These are phyloP conservation scores for Corythornis leucogaster DNA, from an alignment of 2,797 vertebrate species.

Conservation along the genomic window DNA sequence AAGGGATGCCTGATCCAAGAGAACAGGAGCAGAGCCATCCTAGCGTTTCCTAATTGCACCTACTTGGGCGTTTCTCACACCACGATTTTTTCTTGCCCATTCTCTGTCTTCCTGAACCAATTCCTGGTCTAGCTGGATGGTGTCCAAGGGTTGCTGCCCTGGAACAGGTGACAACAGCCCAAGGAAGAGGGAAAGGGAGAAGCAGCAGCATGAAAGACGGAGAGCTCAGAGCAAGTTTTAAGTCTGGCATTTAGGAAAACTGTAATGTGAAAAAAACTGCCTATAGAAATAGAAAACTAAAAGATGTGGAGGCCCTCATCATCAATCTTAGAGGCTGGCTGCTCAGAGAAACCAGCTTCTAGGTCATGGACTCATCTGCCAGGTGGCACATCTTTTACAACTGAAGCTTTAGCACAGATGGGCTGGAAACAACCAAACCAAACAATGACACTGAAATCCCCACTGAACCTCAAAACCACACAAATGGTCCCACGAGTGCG, in stretches of 20 bases:
- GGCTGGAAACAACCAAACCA: not conserved
- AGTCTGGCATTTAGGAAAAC: not conserved
- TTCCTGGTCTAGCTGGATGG: not conserved
- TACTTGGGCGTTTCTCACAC: not conserved
- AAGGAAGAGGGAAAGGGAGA: not conserved
- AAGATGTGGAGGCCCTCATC: not conserved
- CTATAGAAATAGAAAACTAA: not conserved
- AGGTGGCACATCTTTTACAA: not conserved
- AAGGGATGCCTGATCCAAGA: not conserved
- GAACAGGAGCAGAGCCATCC: not conserved
- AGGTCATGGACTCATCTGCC: not conserved
- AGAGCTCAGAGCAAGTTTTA: not conserved
- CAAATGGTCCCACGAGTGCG: not conserved
- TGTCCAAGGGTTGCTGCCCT: not conserved
- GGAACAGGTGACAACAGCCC: not conserved
- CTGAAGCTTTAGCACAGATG: not conserved
- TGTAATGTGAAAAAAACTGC: not conserved
- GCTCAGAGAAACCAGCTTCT: not conserved
- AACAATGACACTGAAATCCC: not conserved
- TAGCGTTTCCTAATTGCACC: not conserved
- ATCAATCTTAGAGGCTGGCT: not conserved
- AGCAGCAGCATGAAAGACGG: not conserved
- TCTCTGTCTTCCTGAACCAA: fast-evolving
- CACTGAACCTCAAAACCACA: not conserved
- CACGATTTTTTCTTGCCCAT: fast-evolving